phyloP scores from a whole-genome alignment of 1,140 invertebrate genomes.

The Temnothorax curvispinosus region DNA sequence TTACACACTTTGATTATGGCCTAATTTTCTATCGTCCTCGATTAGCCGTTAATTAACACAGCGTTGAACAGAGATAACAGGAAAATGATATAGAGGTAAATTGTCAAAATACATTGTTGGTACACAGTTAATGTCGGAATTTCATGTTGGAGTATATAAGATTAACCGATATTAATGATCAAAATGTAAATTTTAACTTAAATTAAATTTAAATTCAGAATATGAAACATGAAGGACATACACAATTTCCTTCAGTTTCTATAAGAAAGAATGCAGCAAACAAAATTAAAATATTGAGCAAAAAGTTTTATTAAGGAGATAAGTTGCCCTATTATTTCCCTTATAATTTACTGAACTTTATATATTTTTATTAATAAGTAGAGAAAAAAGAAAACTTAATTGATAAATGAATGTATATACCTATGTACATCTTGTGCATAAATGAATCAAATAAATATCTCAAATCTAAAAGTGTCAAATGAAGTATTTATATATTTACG shows the following conservation, averaged over 20 bases:
- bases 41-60: constrained; percentile 27
- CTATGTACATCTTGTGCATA: neutral
- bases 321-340: neutral
- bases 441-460: neutral
- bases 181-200: neutral
- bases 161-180: neutral
- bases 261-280: neutral
- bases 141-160: neutral
- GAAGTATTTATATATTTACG: neutral
- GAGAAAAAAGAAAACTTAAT: neutral
- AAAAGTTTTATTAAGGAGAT: neutral
- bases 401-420: neutral
- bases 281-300: neutral
- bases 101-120: neutral
- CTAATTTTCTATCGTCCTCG: constrained; percentile 42
- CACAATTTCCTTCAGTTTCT: neutral
- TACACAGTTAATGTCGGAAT: neutral
- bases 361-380: neutral
- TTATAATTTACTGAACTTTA: constrained; percentile 4
- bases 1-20: constrained; percentile 35
- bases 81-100: neutral
- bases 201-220: neutral
- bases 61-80: neutral
- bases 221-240: neutral
- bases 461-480: neutral